Conservation (phyloP, 2,113 vertebrate species). For the Thalassoma bifasciatum region DNA sequence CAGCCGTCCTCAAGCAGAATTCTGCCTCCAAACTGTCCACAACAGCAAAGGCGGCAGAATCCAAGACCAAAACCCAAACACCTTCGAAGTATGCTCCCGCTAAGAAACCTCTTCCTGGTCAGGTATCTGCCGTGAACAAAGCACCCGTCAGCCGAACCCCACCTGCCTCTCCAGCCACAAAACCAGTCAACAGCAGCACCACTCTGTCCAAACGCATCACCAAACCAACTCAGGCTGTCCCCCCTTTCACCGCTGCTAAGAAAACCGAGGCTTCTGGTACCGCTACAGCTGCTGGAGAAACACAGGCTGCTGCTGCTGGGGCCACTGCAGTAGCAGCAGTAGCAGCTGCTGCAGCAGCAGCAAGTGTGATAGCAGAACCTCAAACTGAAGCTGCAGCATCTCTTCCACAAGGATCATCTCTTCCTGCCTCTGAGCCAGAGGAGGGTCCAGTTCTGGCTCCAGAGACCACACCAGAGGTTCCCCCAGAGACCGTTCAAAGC, state of each 20-base stretch:
- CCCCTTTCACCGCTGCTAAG: conserved; percentile 60
- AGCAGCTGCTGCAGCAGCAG: not conserved
- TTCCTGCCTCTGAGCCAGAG: conserved; percentile 10
- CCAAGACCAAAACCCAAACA: conserved; percentile 66
- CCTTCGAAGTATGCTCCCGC: conserved; percentile 43
- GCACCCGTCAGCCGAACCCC: conserved; percentile 44
- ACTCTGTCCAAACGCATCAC: conserved; percentile 41
- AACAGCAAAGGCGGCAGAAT: conserved; percentile 39
- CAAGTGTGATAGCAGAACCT: conserved; percentile 11
- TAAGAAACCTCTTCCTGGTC: conserved; percentile 56
- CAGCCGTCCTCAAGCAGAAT: conserved; percentile 35
- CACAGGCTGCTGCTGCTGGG: not conserved
- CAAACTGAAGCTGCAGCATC: conserved; percentile 17
- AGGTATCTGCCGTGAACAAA: conserved; percentile 34
- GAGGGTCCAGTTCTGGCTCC: not conserved
- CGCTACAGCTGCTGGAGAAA: not conserved
- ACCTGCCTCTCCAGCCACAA: conserved; percentile 60
- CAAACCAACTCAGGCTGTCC: conserved; percentile 76
- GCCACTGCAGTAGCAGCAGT: not conserved
- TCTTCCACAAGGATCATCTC: conserved; percentile 3
- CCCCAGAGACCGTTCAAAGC: conserved; percentile 22
- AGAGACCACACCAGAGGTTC: conserved; percentile 17
- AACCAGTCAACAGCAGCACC: conserved; percentile 36
- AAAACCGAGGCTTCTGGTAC: conserved; percentile 38
- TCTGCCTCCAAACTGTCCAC: conserved; percentile 50